Base-by-base conservation (phyloP, 2,888 invertebrate species). In the Capitulum mitella region DNA sequence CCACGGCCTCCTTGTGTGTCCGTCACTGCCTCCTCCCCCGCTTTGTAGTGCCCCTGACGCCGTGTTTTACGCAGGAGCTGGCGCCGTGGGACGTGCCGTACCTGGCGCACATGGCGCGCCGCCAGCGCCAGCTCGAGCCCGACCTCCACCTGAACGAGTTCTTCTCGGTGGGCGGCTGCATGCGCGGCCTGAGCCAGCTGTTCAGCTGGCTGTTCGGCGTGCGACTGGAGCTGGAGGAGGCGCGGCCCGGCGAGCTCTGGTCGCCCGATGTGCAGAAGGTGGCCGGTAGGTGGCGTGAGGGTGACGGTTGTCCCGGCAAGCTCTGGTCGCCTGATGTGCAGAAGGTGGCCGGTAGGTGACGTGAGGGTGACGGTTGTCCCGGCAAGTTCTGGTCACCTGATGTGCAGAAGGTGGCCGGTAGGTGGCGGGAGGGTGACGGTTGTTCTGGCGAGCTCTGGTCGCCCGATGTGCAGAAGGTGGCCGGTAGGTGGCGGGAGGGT, bases 151-250 rank as follows among this genome's bases (percentile, higher is more conserved):
- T 78, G 8, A 26, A 92, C 70, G 93, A 93, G 3, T 97, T 92
- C 86, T 96, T 95, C 86, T 97, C 94, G 22, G 88, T 98, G 0
- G 98, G 98, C 0, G 90, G 92, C 14, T 97, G 98, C 84, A 98
- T 99, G 96, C 97, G 97, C 84, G 99, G 98, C 0, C 87, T 99
- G n/a, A 94, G 94, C 85, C 89, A 91, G 84, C 86, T 99, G n/a
- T 92, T 96, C 82, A 89, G 92, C 81, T 89, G 90, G 37, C 87
- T 98, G 8, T 97, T 92, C 84, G 94, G 93, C 0, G 92, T 98
- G 61, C 90, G 89, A 2, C 86, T 98, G 79, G 88, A 92, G 81
- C 89, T 91, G 78, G 90, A 91, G 58, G 91, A 92, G 81, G 89
- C 93, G 83, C 87, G 89, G 81, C 89, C 90, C 34, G 93, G 92